phyloP scores from a whole-genome alignment of 2,888 invertebrate species.

The Idaea aversata region DNA sequence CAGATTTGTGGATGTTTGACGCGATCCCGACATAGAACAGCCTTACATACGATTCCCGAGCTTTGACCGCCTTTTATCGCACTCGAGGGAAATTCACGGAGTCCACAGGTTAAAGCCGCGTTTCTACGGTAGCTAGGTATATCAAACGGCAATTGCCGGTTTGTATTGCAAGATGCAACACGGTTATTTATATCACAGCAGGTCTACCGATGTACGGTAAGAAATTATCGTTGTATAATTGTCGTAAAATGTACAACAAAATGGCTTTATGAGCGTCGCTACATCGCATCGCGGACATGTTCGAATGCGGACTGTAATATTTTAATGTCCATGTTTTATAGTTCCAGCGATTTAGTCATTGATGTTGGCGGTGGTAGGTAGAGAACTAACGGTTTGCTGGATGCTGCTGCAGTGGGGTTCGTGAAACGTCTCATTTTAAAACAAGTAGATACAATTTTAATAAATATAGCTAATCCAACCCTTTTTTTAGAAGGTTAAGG shows the following conservation, averaged over 20 bases:
- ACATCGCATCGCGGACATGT: constrained; percentile 45
- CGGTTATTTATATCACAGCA: constrained; percentile 23
- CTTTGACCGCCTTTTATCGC: constrained; percentile 65
- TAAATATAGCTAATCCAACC: no score
- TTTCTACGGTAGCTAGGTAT: constrained; percentile 47
- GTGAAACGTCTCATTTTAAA: neutral
- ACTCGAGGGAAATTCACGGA: constrained; percentile 74
- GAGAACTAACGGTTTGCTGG: constrained; percentile 7
- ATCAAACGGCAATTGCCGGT: constrained; percentile 54
- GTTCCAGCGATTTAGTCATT: constrained; percentile 52
- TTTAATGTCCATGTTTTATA: constrained; percentile 58
- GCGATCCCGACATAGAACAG: constrained; percentile 50
- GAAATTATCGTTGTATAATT: constrained; percentile 33
- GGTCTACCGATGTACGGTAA: constrained; percentile 10
- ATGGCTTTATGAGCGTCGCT: constrained; percentile 46
- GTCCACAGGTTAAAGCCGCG: constrained; percentile 56
- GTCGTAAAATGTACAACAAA: constrained; percentile 62
- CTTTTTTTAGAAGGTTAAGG: no score
- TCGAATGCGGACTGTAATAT: constrained; percentile 46
- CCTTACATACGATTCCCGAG: constrained; percentile 56
- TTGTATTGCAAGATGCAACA: constrained; percentile 45
- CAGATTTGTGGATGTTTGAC: constrained; percentile 53
- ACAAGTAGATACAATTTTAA: no score
- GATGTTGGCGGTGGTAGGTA: constrained; percentile 33
- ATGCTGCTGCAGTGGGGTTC: neutral